Conservation (phyloP, 2,888 invertebrate species). For the Cremastinae sp. region DNA sequence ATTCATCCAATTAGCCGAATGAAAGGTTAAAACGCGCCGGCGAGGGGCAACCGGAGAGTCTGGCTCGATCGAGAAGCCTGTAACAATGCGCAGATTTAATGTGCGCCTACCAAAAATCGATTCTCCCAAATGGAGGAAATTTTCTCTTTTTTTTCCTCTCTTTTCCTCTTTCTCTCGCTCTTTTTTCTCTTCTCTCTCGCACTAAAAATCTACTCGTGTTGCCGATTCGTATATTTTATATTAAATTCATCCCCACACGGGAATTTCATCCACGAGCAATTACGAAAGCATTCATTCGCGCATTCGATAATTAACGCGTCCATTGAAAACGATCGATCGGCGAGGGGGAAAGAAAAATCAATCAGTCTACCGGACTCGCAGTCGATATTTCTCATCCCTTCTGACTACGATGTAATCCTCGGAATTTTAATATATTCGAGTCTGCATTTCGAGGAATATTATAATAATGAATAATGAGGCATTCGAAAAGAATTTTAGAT, state of each 20-base stretch:
- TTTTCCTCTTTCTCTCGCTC: background rate
- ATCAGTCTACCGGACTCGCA: background rate
- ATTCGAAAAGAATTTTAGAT: too few species aligned
- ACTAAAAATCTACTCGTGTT: background rate
- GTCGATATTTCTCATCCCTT: background rate
- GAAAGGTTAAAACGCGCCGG: slow-evolving; percentile 27
- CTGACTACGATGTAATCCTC: too few species aligned
- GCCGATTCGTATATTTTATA: background rate
- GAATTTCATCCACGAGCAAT: slow-evolving; percentile 26
- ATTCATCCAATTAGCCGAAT: slow-evolving; percentile 49
- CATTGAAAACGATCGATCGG: slow-evolving; percentile 47
- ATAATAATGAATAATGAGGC: too few species aligned
- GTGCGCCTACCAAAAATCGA: slow-evolving; percentile 54
- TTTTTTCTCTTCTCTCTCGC: background rate
- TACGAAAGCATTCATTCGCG: slow-evolving; percentile 51
- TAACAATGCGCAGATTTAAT: slow-evolving; percentile 58
- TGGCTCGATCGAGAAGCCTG: slow-evolving; percentile 37
- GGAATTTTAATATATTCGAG: too few species aligned
- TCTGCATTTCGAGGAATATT: too few species aligned
- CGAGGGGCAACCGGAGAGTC: background rate
- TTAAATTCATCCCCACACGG: slow-evolving; percentile 18
- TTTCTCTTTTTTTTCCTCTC: background rate
- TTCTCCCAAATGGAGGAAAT: slow-evolving; percentile 39
- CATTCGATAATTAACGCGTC: slow-evolving; percentile 56
- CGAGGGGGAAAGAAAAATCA: slow-evolving; percentile 1